These are phyloP conservation scores for Micrasema longulum DNA, from an alignment of 1,140 invertebrate genomes.

Conservation along the genomic window DNA sequence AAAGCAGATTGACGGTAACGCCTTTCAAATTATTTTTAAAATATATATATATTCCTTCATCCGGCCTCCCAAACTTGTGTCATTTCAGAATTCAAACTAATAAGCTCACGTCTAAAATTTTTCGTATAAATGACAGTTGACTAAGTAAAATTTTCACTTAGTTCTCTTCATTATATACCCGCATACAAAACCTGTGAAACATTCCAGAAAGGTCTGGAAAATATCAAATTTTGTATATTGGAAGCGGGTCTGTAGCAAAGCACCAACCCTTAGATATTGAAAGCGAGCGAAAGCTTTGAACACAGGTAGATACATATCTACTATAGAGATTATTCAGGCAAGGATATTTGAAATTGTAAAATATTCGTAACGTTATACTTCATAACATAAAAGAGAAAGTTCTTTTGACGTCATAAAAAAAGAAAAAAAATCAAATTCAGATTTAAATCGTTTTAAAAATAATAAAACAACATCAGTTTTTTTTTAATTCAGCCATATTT, in stretches of 20 bases:
- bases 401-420: constrained; percentile 20
- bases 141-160: constrained; percentile 13
- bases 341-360: constrained; percentile 26
- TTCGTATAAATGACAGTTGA: constrained; percentile 3
- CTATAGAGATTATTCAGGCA: no score
- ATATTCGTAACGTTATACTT: background rate
- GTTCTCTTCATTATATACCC: constrained; percentile 1
- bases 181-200: constrained; percentile 11
- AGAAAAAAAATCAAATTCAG: no score
- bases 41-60: no score
- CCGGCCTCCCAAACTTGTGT: no score
- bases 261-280: background rate
- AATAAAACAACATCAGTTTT: no score
- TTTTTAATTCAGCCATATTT: no score
- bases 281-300: constrained; percentile 26
- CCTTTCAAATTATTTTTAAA: no score
- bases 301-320: background rate
- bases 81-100: constrained; percentile 1
- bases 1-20: no score
- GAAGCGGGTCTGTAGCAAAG: background rate
- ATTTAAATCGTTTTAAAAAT: no score
- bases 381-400: constrained; percentile 16
- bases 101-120: background rate
- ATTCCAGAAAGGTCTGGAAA: constrained; percentile 13
- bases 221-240: constrained; percentile 17